phyloP scores from a whole-genome alignment of 2,797 vertebrate genomes.

The Pachyuromys duprasi region DNA sequence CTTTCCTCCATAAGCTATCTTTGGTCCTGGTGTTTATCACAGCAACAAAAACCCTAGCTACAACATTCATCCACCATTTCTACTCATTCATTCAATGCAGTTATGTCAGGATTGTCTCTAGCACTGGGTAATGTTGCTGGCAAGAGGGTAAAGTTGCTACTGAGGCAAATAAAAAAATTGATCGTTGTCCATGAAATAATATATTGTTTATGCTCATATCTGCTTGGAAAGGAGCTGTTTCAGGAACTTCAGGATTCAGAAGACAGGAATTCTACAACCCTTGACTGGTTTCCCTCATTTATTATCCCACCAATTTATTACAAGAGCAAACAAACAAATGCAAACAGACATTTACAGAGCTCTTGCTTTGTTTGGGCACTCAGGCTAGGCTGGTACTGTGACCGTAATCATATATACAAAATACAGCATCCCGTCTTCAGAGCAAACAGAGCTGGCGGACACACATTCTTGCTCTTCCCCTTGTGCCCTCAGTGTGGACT shows the following conservation, averaged over 20 bases:
- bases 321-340: neutral
- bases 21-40: neutral
- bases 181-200: fast-evolving
- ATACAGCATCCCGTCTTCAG: neutral
- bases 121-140: neutral
- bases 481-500: neutral
- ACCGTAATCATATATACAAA: neutral
- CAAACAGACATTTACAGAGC: neutral
- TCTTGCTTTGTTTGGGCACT: neutral
- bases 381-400: neutral
- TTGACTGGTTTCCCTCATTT: neutral
- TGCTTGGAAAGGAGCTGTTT: neutral
- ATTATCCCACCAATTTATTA: neutral
- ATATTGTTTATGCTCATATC: neutral
- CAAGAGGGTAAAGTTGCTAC: neutral
- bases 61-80: neutral
- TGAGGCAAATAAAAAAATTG: neutral
- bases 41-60: neutral
- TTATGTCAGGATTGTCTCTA: neutral
- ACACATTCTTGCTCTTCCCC: neutral
- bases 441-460: neutral
- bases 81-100: neutral
- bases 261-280: neutral
- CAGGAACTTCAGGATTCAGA: neutral
- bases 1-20: neutral